These are phyloP conservation scores for Psittacula echo DNA, from an alignment of 2,797 vertebrate genomes.

Conservation along the genomic window DNA sequence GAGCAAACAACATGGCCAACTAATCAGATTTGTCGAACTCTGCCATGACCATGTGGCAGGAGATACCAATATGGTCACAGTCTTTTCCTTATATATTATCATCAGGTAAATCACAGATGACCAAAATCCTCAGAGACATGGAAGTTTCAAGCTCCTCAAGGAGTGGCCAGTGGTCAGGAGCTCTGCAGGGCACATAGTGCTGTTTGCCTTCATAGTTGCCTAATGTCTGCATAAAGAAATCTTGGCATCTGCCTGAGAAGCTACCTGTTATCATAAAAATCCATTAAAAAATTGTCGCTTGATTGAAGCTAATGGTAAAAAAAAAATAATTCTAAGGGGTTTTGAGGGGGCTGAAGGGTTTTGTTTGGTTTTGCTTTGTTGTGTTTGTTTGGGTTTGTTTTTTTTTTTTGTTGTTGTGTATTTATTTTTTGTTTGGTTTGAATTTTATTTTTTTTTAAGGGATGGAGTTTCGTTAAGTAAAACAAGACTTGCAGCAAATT, in stretches of 20 bases:
- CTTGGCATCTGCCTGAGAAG: neutral
- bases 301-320: neutral
- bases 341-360: neutral
- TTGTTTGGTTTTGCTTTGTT: neutral
- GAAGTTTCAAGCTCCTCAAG: neutral
- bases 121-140: neutral
- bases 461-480: neutral
- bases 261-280: neutral
- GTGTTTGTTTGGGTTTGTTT: no score
- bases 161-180: neutral
- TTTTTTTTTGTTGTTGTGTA: neutral
- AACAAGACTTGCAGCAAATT: neutral
- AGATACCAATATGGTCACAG: neutral
- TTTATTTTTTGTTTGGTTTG: neutral
- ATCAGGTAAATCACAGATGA: neutral
- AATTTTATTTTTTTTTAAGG: neutral
- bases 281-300: neutral
- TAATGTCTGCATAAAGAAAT: neutral
- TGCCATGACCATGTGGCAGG: fast-evolving
- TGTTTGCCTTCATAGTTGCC: neutral
- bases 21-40: neutral
- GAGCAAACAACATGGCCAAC: neutral
- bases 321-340: neutral
- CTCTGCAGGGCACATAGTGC: neutral
- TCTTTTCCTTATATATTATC: neutral